Evolutionary conservation across 2,888 invertebrate species (phyloP).

Genomic region (Hyposoter dolosus): DNA sequence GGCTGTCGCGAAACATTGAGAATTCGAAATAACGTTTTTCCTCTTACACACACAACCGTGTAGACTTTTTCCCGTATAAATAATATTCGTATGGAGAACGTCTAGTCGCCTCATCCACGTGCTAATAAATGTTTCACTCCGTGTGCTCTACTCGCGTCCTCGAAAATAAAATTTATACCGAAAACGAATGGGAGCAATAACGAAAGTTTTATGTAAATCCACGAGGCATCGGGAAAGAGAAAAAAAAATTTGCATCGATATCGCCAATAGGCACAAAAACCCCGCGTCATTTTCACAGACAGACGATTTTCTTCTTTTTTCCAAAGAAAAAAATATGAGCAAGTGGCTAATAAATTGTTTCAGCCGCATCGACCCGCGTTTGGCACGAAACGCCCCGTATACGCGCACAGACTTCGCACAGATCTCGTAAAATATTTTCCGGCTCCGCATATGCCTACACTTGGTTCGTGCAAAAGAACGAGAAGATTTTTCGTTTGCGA

Average conservation of each 20-base stretch:
- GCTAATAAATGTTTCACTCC: constrained; percentile 1
- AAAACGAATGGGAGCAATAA: not conserved
- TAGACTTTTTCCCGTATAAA: not conserved
- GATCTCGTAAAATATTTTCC: constrained; percentile 49
- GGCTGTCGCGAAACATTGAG: constrained; percentile 60
- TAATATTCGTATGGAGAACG: not conserved
- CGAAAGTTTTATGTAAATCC: not conserved
- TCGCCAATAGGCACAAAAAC: not conserved
- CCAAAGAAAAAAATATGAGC: not conserved
- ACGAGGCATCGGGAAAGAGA: not conserved
- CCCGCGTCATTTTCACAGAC: not conserved
- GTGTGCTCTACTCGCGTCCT: not conserved
- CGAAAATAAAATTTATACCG: not conserved
- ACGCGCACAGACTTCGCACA: constrained; percentile 5
- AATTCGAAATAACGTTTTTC: constrained; percentile 61
- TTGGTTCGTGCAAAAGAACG: constrained; percentile 32
- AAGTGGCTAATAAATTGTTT: not conserved
- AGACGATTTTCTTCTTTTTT: not conserved
- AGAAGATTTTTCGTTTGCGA: constrained; percentile 43
- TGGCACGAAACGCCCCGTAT: not conserved
- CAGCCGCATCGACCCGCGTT: not conserved
- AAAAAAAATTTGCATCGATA: not conserved
- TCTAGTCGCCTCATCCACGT: constrained; percentile 4
- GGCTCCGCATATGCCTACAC: constrained; percentile 7
- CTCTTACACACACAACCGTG: not conserved